Evolutionary conservation across 2,113 vertebrate genomes (phyloP).

Genomic region (Cryptotis parvus): DNA sequence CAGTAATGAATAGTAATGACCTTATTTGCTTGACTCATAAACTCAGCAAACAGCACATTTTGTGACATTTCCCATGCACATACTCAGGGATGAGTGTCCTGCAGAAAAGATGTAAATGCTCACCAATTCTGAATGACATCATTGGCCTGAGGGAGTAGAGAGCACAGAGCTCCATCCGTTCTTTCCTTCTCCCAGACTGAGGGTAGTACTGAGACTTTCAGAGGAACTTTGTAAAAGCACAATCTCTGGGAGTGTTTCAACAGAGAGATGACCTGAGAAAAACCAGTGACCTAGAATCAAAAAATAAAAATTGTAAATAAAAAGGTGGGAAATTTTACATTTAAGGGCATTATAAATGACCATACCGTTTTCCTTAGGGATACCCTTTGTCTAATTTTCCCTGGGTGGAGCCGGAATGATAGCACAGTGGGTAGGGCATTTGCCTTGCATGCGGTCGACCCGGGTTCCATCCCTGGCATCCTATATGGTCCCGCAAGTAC

Average conservation of each 20-base stretch:
- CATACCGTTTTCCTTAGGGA: neutral
- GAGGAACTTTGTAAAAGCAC: neutral
- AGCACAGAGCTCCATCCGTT: neutral
- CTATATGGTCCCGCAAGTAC: too few relatives aligned
- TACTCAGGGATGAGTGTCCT: neutral
- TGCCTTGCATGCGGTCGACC: too few relatives aligned
- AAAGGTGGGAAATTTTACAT: neutral
- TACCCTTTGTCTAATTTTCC: neutral
- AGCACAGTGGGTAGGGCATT: too few relatives aligned
- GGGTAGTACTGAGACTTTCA: neutral
- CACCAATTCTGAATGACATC: neutral
- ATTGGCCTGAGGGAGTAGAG: neutral
- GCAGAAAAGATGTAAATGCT: neutral
- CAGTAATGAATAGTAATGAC: neutral
- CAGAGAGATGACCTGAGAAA: neutral
- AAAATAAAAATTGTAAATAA: neutral
- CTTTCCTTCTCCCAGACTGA: neutral
- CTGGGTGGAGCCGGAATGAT: too few relatives aligned
- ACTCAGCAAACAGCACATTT: constrained; percentile 19
- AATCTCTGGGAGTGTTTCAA: neutral
- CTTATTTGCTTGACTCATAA: neutral
- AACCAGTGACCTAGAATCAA: neutral
- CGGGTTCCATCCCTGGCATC: too few relatives aligned
- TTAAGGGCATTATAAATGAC: neutral
- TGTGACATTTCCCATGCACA: neutral